Conservation (phyloP, 2,113 vertebrate species). For the Calonectris borealis region DNA sequence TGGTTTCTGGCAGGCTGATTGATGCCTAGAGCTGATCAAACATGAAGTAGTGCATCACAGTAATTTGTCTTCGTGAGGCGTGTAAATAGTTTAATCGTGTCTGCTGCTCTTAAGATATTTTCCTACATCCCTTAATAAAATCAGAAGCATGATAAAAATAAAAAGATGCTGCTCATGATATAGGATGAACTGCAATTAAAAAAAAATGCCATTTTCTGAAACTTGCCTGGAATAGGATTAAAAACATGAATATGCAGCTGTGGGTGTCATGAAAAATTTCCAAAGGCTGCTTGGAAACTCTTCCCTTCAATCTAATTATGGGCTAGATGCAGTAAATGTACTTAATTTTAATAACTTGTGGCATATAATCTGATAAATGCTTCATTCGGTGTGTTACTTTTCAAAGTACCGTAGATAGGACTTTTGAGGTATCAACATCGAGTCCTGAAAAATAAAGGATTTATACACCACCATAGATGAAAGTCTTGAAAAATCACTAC, state of each 20-base stretch:
- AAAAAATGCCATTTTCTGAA: background rate
- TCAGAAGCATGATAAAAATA: background rate
- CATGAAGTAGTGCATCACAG: background rate
- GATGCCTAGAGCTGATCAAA: background rate
- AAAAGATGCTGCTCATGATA: background rate
- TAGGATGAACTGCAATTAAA: background rate
- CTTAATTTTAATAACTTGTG: background rate
- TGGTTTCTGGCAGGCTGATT: background rate
- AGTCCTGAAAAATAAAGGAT: background rate
- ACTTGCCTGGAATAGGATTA: background rate
- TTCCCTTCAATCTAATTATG: slow-evolving; percentile 18
- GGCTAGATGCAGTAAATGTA: background rate
- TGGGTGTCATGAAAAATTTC: background rate
- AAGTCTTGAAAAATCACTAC: background rate
- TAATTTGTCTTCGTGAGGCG: background rate
- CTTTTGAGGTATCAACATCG: background rate
- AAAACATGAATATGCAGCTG: background rate
- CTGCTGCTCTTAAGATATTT: background rate
- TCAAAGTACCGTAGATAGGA: background rate
- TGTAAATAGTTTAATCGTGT: background rate
- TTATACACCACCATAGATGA: background rate
- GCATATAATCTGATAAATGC: background rate
- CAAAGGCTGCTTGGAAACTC: slow-evolving; percentile 25
- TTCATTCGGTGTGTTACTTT: background rate
- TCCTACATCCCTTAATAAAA: background rate